phyloP scores from a whole-genome alignment of 2,888 invertebrate species.

The Belgica antarctica region DNA sequence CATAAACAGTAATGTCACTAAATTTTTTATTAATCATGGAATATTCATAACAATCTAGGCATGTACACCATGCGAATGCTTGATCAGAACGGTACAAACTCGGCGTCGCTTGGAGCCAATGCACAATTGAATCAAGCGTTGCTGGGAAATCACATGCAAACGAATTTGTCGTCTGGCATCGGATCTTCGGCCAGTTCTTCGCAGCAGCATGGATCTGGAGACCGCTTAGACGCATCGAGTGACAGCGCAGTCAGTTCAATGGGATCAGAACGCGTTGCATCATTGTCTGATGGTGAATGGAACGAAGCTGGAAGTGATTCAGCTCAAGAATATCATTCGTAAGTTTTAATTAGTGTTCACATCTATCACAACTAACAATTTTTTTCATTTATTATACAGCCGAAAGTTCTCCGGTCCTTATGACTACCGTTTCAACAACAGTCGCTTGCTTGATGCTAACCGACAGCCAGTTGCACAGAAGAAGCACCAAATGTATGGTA shows the following conservation, averaged over 20 bases:
- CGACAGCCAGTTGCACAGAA: conserved; percentile 72
- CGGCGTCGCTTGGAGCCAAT: conserved; percentile 49
- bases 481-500: conserved; percentile 90
- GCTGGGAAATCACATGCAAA: conserved; percentile 45
- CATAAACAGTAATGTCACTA: no score
- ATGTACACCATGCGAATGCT: conserved; percentile 84
- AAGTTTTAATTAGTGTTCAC: conserved; percentile 37
- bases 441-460: conserved; percentile 58
- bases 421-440: conserved; percentile 62
- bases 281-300: conserved; percentile 86
- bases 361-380: conserved; percentile 45
- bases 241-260: conserved; percentile 91
- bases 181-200: conserved; percentile 51
- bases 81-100: conserved; percentile 58
- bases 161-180: conserved; percentile 47
- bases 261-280: conserved; percentile 87
- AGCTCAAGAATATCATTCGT: conserved; percentile 68
- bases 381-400: conserved; percentile 46
- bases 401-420: conserved; percentile 60
- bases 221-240: conserved; percentile 79
- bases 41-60: conserved; percentile 56
- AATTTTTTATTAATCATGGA: conserved; percentile 5
- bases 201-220: conserved; percentile 51
- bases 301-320: conserved; percentile 84
- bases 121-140: not conserved